These are phyloP conservation scores for Calliphora vicina DNA, from an alignment of 1,140 invertebrate genomes.

Conservation along the genomic window DNA sequence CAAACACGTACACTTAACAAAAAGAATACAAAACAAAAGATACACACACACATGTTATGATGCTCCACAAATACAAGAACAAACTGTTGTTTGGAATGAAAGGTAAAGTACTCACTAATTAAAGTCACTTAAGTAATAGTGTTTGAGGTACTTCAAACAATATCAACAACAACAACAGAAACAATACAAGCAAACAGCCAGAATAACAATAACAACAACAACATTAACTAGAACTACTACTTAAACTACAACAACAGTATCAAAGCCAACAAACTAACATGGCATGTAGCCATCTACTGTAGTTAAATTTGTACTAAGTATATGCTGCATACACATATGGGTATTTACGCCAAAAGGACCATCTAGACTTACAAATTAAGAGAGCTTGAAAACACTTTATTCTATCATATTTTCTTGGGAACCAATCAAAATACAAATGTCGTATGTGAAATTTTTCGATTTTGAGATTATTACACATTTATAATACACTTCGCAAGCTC, in stretches of 20 bases:
- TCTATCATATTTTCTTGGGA: too few relatives aligned
- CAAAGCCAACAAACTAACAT: not conserved
- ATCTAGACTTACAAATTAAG: too few relatives aligned
- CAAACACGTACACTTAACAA: not conserved
- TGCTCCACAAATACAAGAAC: not conserved
- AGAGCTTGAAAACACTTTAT: too few relatives aligned
- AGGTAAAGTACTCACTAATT: constrained; percentile 29
- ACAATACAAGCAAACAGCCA: not conserved
- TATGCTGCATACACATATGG: too few relatives aligned
- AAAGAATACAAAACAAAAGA: not conserved
- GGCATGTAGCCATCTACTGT: not conserved
- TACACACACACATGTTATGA: not conserved
- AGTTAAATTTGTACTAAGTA: too few relatives aligned
- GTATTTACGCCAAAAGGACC: too few relatives aligned
- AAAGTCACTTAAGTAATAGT: constrained; percentile 35
- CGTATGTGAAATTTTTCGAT: too few relatives aligned
- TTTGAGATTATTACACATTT: too few relatives aligned
- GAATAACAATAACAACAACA: constrained; percentile 9
- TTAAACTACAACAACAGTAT: not conserved
- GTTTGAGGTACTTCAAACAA: constrained; percentile 24
- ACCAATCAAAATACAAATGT: too few relatives aligned
- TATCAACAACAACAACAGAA: constrained; percentile 13
- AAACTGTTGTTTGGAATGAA: not conserved
- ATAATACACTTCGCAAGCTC: too few relatives aligned
- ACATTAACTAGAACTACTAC: too few relatives aligned